Evolutionary conservation across 2,797 vertebrate genomes (phyloP).

Genomic region (Scleropages formosus): DNA sequence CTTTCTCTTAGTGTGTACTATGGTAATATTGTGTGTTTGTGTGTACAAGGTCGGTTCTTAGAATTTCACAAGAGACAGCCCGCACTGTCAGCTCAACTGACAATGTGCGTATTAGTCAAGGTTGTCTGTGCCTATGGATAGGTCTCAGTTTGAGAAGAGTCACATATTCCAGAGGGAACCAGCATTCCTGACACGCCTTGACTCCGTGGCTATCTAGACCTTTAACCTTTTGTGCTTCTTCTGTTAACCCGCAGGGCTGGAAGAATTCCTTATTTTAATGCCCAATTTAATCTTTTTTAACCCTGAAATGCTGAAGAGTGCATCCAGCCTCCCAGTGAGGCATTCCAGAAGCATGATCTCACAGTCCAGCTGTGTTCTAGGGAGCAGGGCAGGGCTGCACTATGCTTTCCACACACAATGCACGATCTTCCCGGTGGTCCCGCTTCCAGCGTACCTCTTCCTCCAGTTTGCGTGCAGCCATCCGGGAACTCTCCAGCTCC

Average conservation of each 20-base stretch:
- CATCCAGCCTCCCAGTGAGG: conserved; percentile 1
- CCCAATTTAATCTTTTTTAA: conserved; percentile 6
- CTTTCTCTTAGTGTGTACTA: too few relatives aligned
- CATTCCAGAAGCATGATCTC: conserved; percentile 55
- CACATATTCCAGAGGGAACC: neutral
- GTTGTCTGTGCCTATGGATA: neutral
- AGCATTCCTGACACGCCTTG: neutral
- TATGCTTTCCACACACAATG: conserved; percentile 49
- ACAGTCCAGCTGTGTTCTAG: conserved; percentile 28
- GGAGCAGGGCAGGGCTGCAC: conserved; percentile 35
- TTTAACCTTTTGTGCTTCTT: neutral
- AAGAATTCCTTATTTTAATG: neutral
- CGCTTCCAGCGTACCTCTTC: conserved; percentile 77
- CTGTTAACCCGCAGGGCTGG: neutral
- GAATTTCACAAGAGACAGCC: neutral
- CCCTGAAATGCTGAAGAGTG: neutral
- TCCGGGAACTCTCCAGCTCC: conserved; percentile 79
- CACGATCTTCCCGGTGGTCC: conserved; percentile 42
- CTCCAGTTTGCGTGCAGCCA: conserved; percentile 72
- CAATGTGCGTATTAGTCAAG: neutral
- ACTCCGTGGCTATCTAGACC: neutral
- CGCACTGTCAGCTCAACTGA: neutral
- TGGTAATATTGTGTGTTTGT: neutral
- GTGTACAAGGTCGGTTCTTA: neutral
- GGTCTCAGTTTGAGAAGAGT: neutral